Base-by-base conservation (phyloP, 2,113 vertebrate species). In the Argyrosomus japonicus region DNA sequence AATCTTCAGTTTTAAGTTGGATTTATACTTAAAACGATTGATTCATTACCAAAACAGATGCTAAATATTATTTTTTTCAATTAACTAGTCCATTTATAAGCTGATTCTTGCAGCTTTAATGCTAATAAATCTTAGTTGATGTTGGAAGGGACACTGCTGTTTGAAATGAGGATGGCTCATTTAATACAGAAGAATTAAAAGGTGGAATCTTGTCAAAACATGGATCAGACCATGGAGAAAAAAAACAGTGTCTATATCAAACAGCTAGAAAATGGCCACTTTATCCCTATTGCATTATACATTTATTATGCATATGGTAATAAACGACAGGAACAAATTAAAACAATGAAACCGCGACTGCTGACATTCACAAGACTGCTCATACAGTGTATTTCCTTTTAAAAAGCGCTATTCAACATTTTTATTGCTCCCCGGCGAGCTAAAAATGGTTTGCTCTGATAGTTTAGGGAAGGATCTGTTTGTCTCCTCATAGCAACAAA, bases 311-410 rank as follows among this genome's bases (percentile, higher is more conserved):
- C 1, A 58, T 10, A 0, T 14, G 2, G 13, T 25, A 18, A 62
- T 15, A 75, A 62, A 78, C n/a, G 23, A 75, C 51, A 58, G 63
- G 51, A 60, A 21, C 19, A 27, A 58, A 63, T 25, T 5, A 50
- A 47, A 43, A 45, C 5, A 82, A 29, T 65, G 61, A 85, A 77
- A 75, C 13, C n/a, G 51, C 23, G 27, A 86, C 15, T 51, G 40
- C 58, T 70, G 57, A 48, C 73, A 57, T 40, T 54, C 64, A 77
- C 12, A 73, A 47, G 25, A 71, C 18, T 56, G 40, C 45, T 50
- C 63, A 75, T 9, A 50, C 21, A n/a, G 9, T 36, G 27, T 9
- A 19, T 65, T 79, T 67, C 65, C 60, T 81, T 73, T 36, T 48
- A 51, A 51, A 48, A 53, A 58, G 53, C 40, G 19, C 29, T 36